These are phyloP conservation scores for Acanthisitta chloris DNA, from an alignment of 2,113 vertebrate genomes.

Conservation along the genomic window DNA sequence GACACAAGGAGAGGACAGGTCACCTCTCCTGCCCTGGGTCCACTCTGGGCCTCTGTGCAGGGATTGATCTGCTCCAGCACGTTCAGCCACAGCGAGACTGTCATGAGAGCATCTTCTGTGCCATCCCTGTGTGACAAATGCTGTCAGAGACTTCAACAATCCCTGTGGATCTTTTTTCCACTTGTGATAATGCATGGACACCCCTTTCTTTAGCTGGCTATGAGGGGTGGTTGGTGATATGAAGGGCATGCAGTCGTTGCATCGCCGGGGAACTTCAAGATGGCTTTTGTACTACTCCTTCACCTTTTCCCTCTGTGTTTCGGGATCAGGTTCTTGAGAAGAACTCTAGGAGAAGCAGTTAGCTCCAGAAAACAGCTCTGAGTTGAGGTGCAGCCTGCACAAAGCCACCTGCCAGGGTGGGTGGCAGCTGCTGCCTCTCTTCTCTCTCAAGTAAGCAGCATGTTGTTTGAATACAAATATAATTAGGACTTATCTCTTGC, in stretches of 20 bases:
- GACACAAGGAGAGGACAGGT: background rate
- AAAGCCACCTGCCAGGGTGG: background rate
- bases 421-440: background rate
- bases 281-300: background rate
- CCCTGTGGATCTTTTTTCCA: background rate
- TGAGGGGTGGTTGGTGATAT: background rate
- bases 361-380: background rate
- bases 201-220: background rate
- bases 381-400: background rate
- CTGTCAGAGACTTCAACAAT: background rate
- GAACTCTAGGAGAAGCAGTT: background rate
- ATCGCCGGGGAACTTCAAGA: accelerated
- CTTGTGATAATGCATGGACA: background rate
- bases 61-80: background rate
- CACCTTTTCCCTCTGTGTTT: background rate
- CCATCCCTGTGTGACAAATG: background rate
- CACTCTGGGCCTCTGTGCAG: background rate
- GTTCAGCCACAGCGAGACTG: background rate
- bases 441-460: background rate
- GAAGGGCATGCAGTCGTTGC: background rate
- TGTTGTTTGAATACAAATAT: background rate
- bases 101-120: background rate
- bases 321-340: background rate
- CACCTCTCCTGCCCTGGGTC: background rate
- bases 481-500: constrained; percentile 8